These are phyloP conservation scores for Holacanthus passer DNA, from an alignment of 2,113 vertebrate species.

Conservation along the genomic window DNA sequence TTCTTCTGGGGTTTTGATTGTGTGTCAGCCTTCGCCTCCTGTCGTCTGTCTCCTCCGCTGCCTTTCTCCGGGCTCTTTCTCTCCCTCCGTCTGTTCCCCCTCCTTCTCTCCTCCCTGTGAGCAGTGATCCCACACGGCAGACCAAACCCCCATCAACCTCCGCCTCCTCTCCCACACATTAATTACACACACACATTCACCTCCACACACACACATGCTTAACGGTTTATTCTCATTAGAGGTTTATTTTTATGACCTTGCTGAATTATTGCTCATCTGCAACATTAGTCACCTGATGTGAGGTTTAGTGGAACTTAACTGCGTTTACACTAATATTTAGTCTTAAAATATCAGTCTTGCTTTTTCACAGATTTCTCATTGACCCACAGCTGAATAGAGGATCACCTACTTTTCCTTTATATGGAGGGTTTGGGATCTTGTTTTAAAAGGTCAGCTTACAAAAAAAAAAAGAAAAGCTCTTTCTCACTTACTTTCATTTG, in stretches of 20 bases:
- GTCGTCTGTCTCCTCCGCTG: slow-evolving; percentile 61
- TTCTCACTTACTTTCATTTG: neutral
- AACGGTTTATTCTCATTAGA: slow-evolving; percentile 50
- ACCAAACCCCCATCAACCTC: slow-evolving; percentile 47
- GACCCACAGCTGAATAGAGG: neutral
- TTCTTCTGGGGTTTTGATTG: slow-evolving; percentile 35
- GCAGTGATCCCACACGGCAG: slow-evolving; percentile 60
- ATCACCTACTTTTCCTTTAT: neutral
- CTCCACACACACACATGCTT: slow-evolving; percentile 39
- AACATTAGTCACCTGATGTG: neutral
- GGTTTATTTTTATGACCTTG: neutral
- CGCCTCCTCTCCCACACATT: slow-evolving; percentile 45
- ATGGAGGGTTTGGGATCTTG: neutral
- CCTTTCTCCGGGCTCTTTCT: slow-evolving; percentile 62
- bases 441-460: neutral
- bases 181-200: slow-evolving; percentile 22
- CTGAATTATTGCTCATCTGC: neutral
- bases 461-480: neutral
- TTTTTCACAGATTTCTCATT: neutral
- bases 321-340: slow-evolving; percentile 6
- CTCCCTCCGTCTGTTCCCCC: slow-evolving; percentile 32
- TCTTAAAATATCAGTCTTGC: neutral
- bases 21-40: slow-evolving; percentile 37
- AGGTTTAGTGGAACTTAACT: slow-evolving; percentile 2
- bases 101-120: slow-evolving; percentile 55